These are phyloP conservation scores for Alethe castanea DNA, from an alignment of 2,113 vertebrate genomes.

Conservation along the genomic window DNA sequence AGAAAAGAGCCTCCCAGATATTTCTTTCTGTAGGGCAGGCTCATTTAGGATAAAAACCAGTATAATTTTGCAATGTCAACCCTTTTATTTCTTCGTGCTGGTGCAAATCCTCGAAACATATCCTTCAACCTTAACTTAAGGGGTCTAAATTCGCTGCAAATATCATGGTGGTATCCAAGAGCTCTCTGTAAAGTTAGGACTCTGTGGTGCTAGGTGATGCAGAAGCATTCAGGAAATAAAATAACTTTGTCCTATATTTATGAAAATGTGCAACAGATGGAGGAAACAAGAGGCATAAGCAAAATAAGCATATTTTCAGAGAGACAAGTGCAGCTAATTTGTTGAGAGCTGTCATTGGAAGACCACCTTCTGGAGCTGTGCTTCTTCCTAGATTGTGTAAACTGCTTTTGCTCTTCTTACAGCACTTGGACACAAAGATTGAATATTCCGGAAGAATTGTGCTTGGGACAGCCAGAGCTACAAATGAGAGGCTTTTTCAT, in stretches of 20 bases:
- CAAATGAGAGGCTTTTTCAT: neutral
- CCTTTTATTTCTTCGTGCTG: neutral
- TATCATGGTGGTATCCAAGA: neutral
- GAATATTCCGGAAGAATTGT: neutral
- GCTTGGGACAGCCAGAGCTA: neutral
- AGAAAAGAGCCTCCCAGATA: neutral
- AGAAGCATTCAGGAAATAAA: neutral
- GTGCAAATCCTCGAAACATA: neutral
- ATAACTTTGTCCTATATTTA: neutral
- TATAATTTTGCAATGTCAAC: neutral
- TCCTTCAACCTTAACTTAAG: neutral
- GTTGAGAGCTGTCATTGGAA: neutral
- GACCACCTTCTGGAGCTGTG: neutral
- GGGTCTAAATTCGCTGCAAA: neutral
- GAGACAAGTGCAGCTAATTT: neutral
- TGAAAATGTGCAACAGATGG: neutral
- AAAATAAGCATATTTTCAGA: neutral
- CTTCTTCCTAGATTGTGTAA: neutral
- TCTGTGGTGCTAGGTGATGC: neutral
- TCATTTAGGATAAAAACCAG: neutral
- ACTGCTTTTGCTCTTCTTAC: neutral
- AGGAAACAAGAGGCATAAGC: neutral
- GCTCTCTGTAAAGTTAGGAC: neutral
- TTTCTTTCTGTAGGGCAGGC: neutral
- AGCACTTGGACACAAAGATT: neutral